These are phyloP conservation scores for Ornithoptera priamus DNA, from an alignment of 2,888 invertebrate genomes.

Conservation along the genomic window DNA sequence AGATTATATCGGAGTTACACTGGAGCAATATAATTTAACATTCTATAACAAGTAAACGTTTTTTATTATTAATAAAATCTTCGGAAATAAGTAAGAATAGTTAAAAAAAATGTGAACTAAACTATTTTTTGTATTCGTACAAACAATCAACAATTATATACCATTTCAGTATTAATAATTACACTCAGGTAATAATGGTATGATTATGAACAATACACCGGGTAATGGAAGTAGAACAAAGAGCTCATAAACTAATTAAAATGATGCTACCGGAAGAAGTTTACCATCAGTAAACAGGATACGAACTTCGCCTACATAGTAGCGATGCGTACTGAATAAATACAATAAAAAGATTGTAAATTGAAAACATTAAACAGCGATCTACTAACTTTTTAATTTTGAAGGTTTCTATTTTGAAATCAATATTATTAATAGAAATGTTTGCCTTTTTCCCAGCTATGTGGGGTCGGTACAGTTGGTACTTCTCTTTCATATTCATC, in stretches of 20 bases:
- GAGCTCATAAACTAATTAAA: constrained; percentile 5
- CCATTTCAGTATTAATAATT: too few species aligned
- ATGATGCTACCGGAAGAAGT: constrained; percentile 27
- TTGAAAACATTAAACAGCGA: constrained; percentile 23
- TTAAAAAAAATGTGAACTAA: too few species aligned
- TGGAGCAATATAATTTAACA: not conserved
- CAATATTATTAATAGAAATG: too few species aligned
- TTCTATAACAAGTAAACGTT: not conserved
- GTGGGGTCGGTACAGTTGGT: too few species aligned
- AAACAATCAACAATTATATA: too few species aligned
- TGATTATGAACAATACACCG: too few species aligned
- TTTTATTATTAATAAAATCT: too few species aligned
- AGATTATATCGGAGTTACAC: not conserved
- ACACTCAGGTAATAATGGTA: too few species aligned
- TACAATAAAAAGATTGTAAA: constrained; percentile 12
- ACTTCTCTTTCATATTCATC: too few species aligned
- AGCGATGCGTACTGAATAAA: constrained; percentile 24
- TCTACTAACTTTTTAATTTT: constrained; percentile 26
- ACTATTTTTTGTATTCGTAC: too few species aligned
- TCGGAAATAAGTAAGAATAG: too few species aligned
- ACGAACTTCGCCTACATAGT: constrained; percentile 24
- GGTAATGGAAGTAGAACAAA: constrained; percentile 5
- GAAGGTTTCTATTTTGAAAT: constrained; percentile 24
- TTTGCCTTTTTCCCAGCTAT: too few species aligned
- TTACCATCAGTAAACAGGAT: constrained; percentile 23